A percentile compares a stretch with the other conserved stretches of the same genome.
Evolutionary conservation across 2,113 vertebrate species (phyloP).

Genomic region (Orycteropus afer): DNA sequence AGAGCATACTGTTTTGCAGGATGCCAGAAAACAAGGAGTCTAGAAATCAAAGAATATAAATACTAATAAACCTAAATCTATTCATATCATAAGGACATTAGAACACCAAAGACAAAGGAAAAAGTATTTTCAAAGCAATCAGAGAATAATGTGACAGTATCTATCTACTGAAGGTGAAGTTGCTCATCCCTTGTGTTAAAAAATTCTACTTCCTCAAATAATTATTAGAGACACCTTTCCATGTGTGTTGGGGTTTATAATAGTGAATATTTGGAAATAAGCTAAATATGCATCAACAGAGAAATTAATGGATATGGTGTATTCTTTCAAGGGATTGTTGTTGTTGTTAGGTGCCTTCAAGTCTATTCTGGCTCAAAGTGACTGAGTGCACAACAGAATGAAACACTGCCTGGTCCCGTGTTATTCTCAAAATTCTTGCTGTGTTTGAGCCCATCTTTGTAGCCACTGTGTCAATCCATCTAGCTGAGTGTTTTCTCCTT

Average conservation of each 20-base stretch:
- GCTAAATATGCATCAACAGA: neutral
- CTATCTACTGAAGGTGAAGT: neutral
- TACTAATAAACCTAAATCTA: neutral
- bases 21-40: no score
- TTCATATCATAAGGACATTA: neutral
- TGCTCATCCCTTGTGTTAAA: no score
- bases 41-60: neutral
- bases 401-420: no score
- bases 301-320: neutral
- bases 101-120: neutral
- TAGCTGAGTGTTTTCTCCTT: no score
- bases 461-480: no score
- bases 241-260: neutral
- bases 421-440: no score
- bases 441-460: no score
- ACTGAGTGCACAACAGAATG: no score
- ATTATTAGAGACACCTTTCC: neutral
- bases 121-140: neutral
- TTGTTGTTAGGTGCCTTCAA: no score
- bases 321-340: neutral
- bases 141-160: neutral
- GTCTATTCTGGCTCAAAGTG: no score
- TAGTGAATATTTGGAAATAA: neutral
- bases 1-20: no score
- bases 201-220: neutral